These are phyloP conservation scores for Tinea pellionella DNA, from an alignment of 2,888 invertebrate species.

Conservation along the genomic window DNA sequence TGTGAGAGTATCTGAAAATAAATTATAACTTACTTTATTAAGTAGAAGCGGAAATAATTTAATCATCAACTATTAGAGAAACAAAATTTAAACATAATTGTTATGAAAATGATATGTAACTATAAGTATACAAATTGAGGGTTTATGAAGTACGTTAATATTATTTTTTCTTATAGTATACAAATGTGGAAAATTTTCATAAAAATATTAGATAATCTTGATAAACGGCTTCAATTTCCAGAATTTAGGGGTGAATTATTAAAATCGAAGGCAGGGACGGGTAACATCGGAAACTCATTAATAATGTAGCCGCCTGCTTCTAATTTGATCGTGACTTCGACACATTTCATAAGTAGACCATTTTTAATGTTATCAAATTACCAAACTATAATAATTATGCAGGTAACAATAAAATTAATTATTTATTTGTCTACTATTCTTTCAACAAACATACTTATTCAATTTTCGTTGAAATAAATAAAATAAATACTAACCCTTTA, in stretches of 20 bases:
- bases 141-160: too few relatives aligned
- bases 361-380: slow-evolving; percentile 20
- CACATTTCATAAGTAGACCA: slow-evolving; percentile 30
- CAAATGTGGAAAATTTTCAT: not conserved
- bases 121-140: too few relatives aligned
- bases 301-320: slow-evolving; percentile 54
- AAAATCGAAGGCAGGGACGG: slow-evolving; percentile 35
- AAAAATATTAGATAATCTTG: slow-evolving; percentile 15
- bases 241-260: slow-evolving; percentile 40
- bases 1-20: not conserved
- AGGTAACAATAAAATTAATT: slow-evolving; percentile 9
- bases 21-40: not conserved
- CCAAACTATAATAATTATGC: slow-evolving; percentile 16
- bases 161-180: too few relatives aligned
- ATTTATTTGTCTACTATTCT: not conserved
- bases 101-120: too few relatives aligned
- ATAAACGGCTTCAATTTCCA: slow-evolving; percentile 34
- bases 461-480: not conserved
- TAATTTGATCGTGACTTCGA: slow-evolving; percentile 52
- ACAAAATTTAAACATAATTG: too few relatives aligned
- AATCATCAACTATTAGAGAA: not conserved
- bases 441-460: not conserved
- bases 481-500: not conserved
- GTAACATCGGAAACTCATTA: slow-evolving; percentile 63
- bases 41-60: not conserved